Evolutionary conservation across 2,888 invertebrate species (phyloP).

Genomic region (Actias luna): DNA sequence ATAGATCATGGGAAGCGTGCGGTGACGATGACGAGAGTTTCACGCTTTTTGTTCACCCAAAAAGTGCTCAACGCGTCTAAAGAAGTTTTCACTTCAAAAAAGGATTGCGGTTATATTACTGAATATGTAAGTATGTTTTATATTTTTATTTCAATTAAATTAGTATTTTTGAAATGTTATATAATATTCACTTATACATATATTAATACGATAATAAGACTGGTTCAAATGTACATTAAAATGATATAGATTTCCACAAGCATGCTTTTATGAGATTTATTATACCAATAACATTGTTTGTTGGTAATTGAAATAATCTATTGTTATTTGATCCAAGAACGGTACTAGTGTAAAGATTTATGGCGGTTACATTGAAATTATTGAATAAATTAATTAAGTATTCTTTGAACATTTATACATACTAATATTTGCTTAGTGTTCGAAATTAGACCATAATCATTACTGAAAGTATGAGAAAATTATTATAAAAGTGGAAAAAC

Average conservation of each 20-base stretch:
- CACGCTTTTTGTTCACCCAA: too few species aligned
- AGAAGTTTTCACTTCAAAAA: too few species aligned
- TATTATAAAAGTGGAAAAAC: neutral
- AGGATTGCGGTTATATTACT: too few species aligned
- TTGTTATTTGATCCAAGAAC: neutral
- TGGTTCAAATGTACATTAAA: neutral
- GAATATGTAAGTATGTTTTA: too few species aligned
- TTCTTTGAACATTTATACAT: neutral
- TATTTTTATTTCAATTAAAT: too few species aligned
- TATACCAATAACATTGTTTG: neutral
- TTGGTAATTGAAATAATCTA: neutral
- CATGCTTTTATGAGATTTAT: neutral
- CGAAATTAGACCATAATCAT: neutral
- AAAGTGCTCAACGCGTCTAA: too few species aligned
- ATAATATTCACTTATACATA: too few species aligned
- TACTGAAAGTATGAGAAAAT: neutral
- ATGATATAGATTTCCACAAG: neutral
- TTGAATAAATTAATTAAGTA: neutral
- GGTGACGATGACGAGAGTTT: too few species aligned
- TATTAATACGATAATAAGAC: too few species aligned
- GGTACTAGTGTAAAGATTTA: neutral
- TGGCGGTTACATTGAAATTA: neutral
- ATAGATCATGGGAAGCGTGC: too few species aligned
- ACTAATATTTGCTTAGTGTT: neutral
- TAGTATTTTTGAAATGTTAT: too few species aligned